phyloP scores from a whole-genome alignment of 2,888 invertebrate species.

The Aradus depressus region DNA sequence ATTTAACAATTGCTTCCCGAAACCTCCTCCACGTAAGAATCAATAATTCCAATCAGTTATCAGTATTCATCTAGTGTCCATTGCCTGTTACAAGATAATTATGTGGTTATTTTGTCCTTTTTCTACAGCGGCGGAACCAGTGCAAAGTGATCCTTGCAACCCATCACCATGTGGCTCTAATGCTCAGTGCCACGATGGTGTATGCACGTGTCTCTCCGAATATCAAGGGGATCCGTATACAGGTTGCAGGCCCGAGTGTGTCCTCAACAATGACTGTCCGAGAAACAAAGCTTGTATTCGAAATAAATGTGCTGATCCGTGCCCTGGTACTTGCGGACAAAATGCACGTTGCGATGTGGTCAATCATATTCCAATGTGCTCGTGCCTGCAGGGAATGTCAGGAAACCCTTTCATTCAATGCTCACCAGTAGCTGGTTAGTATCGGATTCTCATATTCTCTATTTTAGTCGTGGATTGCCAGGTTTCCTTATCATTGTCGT shows the following conservation, averaged over 20 bases:
- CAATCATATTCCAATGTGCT: constrained; percentile 66
- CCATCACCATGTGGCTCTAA: constrained; percentile 59
- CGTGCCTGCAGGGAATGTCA: constrained; percentile 52
- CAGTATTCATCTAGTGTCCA: constrained; percentile 38
- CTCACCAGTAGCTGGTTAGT: constrained; percentile 36
- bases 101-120: background rate
- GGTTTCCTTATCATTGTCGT: background rate
- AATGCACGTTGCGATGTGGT: constrained; percentile 61
- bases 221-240: constrained; percentile 69
- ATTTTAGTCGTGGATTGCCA: no score
- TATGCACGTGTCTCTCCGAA: constrained; percentile 59
- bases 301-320: constrained; percentile 44
- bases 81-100: background rate
- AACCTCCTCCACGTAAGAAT: constrained; percentile 24
- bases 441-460: background rate
- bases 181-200: constrained; percentile 54
- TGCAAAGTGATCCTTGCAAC: constrained; percentile 39
- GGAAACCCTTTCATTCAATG: constrained; percentile 60
- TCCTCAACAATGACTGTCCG: constrained; percentile 48
- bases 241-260: constrained; percentile 61
- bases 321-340: constrained; percentile 61
- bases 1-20: constrained; percentile 40
- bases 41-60: background rate
- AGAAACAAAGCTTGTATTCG: constrained; percentile 41
- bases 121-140: constrained; percentile 24